Conservation (phyloP, 1,140 invertebrate species). For the Arion vulgaris region DNA sequence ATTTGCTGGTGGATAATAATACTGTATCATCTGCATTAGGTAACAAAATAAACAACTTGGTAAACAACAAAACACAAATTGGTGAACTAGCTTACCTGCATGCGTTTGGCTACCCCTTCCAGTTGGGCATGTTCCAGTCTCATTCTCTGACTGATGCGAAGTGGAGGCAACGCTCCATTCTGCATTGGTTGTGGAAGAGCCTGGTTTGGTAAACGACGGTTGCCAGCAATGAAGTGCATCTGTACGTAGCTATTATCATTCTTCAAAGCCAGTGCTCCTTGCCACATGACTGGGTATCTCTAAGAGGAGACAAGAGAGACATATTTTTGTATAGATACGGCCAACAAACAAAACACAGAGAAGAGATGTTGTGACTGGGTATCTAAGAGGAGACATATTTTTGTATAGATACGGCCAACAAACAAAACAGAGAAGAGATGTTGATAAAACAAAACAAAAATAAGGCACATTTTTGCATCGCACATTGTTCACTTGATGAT, state of each 20-base stretch:
- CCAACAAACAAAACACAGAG: too few species aligned
- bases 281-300: conserved; percentile 88
- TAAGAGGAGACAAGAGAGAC: conserved; percentile 46
- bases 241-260: conserved; percentile 96
- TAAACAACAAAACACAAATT: not conserved
- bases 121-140: conserved; percentile 93
- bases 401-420: too few species aligned
- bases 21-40: too few species aligned
- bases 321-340: too few species aligned
- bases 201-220: conserved; percentile 72
- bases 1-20: too few species aligned
- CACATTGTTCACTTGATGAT: too few species aligned
- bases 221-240: conserved; percentile 98
- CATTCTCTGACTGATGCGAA: conserved; percentile 97
- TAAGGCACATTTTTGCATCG: too few species aligned
- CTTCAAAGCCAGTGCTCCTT: conserved; percentile 90
- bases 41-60: too few species aligned
- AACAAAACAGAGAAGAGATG: too few species aligned
- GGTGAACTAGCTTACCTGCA: conserved; percentile 90
- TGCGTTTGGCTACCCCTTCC: conserved; percentile 94
- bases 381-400: too few species aligned
- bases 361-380: too few species aligned
- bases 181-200: conserved; percentile 65
- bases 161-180: conserved; percentile 58
- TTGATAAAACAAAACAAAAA: too few species aligned